Base-by-base conservation (phyloP, 1,140 invertebrate species). In the Liolophura sinensis region DNA sequence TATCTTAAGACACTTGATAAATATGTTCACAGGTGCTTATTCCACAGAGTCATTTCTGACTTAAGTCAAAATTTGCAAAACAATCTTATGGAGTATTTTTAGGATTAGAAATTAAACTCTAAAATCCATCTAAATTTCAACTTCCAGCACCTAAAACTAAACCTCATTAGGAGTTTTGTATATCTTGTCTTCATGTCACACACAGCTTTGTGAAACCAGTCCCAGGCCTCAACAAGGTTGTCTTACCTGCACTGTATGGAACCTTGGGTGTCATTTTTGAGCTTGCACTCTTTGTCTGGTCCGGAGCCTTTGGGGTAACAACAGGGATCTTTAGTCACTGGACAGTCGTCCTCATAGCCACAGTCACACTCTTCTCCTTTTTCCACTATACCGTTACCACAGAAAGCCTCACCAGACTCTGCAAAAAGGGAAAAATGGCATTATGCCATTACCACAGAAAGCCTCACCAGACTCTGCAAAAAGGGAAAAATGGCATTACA, bases 381-480 rank as follows among this genome's bases (percentile, higher is more conserved):
- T 84, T 99, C 97, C 0, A 97, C 95, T 77, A 99, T 98, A 86
- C 97, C 97, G 84, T 99, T 99, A 18, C 97, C 97, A 86, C 97
- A 99, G 88, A 99, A 99, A 27, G 97, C 94, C 66, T 94, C 95
- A 65, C 91, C 92, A 62, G 92, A 93, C 31, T 91, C 93, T 87
- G 87, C 85, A 75, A 82, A 67, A 22, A 57, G 59, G 56, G 48
- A 64, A 1, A 40, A 31, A 40, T 14, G 62, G 97, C 0, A 97
- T 95, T 77, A 99, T 98, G 86, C 97, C 97, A 84, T 99, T 99
- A 18, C 97, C 97, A 86, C 97, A 99, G 88, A 99, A 99, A 27
- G 97, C 94, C 66, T 94, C 95, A 65, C 91, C 92, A 62, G 92
- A 93, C 31, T 91, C 93, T 87, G 87, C 85, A 75, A 82, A 67